Evolutionary conservation across 2,888 invertebrate species (phyloP), one percentile per base, ranked within the genome.

Genomic region (Thereva nobilitata): DNA sequence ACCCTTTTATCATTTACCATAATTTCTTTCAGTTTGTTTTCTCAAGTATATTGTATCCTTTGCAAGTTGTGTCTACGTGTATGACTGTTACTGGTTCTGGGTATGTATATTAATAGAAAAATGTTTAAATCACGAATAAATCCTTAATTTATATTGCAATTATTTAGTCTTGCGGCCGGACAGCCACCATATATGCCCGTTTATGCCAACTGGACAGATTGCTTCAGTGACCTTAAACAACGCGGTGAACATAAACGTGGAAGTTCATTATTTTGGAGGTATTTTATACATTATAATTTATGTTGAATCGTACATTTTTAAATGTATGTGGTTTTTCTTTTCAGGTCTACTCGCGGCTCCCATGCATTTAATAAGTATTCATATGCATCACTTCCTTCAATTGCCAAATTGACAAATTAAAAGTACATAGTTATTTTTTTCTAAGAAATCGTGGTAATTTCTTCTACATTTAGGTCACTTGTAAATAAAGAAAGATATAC

Each of bases 51-150:
- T 90, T 94, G n/a, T 97, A 98, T 81, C 97, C 97, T 23, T 88
- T 96, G 77, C 88, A 90, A 78, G 91, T 97, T 68, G 94, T 96
- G 1, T 90, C 93, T 8, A 92, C 93, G 67, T 92, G 95, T 75
- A 95, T 96, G 92, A 87, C 90, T 68, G 91, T 96, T 7, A 89
- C 89, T 68, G 89, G 92, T 68, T 89, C 89, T 10, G 89, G 87
- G 84, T 87, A 77, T 78, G 80, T 77, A 37, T 57, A 42, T 63
- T 41, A 9, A 34, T 9, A 37, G 4, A 1, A 63, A 9, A 34
- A 10, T n/a, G n/a, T n/a, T n/a, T n/a, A n/a, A n/a, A n/a, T n/a
- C n/a, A n/a, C n/a, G n/a, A n/a, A n/a, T n/a, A n/a, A n/a, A 23
- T 42, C 12, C 38, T 38, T 12, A 66, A 66, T 34, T 65, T 50